phyloP scores from a whole-genome alignment of 2,888 invertebrate genomes.

The Eupithecia subumbrata region DNA sequence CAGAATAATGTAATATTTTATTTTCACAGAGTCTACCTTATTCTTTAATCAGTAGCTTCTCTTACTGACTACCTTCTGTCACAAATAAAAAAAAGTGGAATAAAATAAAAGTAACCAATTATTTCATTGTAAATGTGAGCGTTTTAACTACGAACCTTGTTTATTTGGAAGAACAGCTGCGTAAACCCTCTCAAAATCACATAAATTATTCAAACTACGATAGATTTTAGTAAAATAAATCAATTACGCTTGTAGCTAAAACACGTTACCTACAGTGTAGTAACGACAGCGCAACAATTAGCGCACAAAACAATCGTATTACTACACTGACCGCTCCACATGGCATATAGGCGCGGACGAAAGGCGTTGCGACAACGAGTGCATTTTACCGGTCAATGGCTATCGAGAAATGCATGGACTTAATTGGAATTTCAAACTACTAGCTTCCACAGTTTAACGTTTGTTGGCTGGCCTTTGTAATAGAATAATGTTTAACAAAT shows the following conservation, averaged over 20 bases:
- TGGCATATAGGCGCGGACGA: slow-evolving; percentile 43
- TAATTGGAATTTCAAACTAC: background rate
- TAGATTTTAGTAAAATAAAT: background rate
- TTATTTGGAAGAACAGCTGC: background rate
- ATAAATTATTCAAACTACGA: background rate
- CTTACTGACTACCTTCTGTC: no score
- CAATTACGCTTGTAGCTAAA: background rate
- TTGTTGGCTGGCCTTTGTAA: background rate
- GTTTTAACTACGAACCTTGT: background rate
- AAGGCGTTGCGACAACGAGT: slow-evolving; percentile 47
- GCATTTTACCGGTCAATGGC: slow-evolving; percentile 48
- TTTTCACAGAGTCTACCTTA: no score
- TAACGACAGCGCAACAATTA: slow-evolving; percentile 47
- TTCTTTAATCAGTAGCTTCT: no score
- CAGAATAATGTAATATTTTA: no score
- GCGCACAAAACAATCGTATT: slow-evolving; percentile 48
- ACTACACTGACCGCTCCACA: slow-evolving; percentile 60
- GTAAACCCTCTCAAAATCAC: background rate
- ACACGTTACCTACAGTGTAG: background rate
- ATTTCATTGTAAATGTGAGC: background rate
- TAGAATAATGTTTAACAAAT: background rate
- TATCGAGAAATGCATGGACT: slow-evolving; percentile 45
- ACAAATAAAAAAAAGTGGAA: no score
- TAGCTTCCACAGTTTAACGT: background rate
- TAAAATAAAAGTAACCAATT: background rate